Evolutionary conservation across 2,113 vertebrate species (phyloP).

Genomic region (Myocastor coypus): DNA sequence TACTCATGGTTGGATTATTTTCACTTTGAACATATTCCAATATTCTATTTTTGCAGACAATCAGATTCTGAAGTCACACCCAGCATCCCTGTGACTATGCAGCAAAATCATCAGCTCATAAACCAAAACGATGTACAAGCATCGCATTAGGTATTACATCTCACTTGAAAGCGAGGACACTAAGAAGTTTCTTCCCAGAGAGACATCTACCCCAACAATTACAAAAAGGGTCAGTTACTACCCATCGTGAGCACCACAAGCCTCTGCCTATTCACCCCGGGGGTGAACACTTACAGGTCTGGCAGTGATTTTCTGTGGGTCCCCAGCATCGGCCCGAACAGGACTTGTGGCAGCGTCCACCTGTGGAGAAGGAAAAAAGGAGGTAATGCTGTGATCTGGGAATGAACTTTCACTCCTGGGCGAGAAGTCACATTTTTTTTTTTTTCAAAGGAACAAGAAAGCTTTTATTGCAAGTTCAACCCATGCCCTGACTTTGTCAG

Average conservation of each 20-base stretch:
- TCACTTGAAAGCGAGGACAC: slow-evolving; percentile 34
- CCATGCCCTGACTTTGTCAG: no score
- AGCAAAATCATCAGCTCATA: slow-evolving; percentile 5
- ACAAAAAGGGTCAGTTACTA: not conserved
- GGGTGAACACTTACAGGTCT: slow-evolving; percentile 92
- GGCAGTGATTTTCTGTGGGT: slow-evolving; percentile 95
- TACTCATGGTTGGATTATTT: not conserved
- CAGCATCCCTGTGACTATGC: not conserved
- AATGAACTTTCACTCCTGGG: not conserved
- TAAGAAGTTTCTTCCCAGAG: not conserved
- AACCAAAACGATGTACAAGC: not conserved
- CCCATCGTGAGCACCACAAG: not conserved
- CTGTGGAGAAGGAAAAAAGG: slow-evolving; percentile 83
- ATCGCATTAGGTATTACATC: not conserved
- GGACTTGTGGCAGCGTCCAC: slow-evolving; percentile 95
- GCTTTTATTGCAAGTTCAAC: no score
- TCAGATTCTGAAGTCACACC: not conserved
- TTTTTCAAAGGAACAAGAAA: no score
- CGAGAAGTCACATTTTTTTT: no score
- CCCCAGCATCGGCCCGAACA: slow-evolving; percentile 98
- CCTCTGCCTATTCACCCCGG: not conserved
- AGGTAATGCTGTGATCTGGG: not conserved
- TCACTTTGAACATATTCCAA: not conserved
- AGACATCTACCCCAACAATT: not conserved
- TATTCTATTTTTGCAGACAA: not conserved